Conservation (phyloP, 2,888 invertebrate genomes). For the Melikaiella ostensackeni region DNA sequence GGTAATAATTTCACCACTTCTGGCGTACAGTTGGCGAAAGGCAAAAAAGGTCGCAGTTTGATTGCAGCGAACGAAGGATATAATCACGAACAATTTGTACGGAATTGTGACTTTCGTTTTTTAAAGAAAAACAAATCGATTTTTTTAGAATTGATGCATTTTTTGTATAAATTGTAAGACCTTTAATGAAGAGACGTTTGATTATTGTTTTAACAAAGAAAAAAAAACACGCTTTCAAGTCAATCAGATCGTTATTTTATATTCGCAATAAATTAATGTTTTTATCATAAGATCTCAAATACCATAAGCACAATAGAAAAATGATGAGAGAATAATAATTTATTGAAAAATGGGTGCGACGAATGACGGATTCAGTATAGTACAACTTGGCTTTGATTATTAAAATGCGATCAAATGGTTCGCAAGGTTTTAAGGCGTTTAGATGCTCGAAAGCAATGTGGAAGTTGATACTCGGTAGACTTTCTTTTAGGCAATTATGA, state of each 20-base stretch:
- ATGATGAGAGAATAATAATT: conserved; percentile 9
- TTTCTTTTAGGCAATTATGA: neutral
- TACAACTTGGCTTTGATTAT: neutral
- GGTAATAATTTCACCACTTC: conserved; percentile 7
- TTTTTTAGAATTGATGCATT: conserved; percentile 26
- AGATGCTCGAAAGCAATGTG: neutral
- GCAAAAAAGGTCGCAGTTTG: neutral
- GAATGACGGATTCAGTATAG: conserved; percentile 5
- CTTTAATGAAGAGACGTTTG: neutral
- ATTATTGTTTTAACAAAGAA: neutral
- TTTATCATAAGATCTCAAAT: conserved; percentile 18
- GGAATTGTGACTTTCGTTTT: neutral
- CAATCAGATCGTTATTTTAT: neutral
- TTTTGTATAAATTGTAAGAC: neutral
- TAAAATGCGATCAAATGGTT: neutral
- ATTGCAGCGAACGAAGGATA: neutral
- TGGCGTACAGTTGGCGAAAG: neutral
- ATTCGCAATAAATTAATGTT: conserved; percentile 2
- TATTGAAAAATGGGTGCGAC: neutral
- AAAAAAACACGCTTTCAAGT: neutral
- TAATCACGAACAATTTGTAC: neutral
- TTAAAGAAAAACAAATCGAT: conserved; percentile 13
- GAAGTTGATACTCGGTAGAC: conserved; percentile 3
- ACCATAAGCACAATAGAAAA: conserved; percentile 6
- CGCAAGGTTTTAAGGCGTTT: conserved; percentile 28